Evolutionary conservation across 2,797 vertebrate genomes (phyloP), one percentile per base, ranked within the genome.

Genomic region (Ambastaia sidthimunki): DNA sequence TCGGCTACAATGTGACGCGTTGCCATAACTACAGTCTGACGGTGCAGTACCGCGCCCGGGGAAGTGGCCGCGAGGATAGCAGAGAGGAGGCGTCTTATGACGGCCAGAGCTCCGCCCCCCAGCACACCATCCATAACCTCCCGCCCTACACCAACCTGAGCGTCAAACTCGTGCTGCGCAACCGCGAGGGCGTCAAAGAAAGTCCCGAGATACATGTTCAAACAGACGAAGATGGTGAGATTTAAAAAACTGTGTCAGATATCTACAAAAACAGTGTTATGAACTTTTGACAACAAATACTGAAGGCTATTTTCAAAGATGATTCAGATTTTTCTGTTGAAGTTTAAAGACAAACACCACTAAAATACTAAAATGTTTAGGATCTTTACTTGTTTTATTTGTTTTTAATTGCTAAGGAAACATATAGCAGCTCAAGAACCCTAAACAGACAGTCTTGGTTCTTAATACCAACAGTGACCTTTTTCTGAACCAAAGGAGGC

Each of bases 1-100:
- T 99, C 85, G 98, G 98, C 60, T 99, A 99, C 86, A 99, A 98
- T 0, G 97, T 99, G 80, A 99, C 98, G 0, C 97, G 98, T 55
- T 99, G 98, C 90, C 95, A 99, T 87, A 96, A 93, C 83, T 99
- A 96, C 89, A 99, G 98, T 89, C 94, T 99, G 78, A 99, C 96
- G 0, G 95, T 97, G 37, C 96, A 97, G 85, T 98, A 98, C 91
- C 94, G 93, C 55, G 96, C 95, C 88, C 93, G 94, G 81, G 92
- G 92, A 60, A 94, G 92, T 15, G 94, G 94, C 44, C 96, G 96
- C 80, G 96, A 98, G 71, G 96, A 98, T 92, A 95, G 94, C 71
- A 90, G 95, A 18, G 98, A 98, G 90, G 98, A 98, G 89, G 93
- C 97, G 74, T 96, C 95, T 84, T 96, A 96, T 84, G 95, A 96